Evolutionary conservation across 2,797 vertebrate genomes (phyloP).

Genomic region (Sphenodon punctatus): DNA sequence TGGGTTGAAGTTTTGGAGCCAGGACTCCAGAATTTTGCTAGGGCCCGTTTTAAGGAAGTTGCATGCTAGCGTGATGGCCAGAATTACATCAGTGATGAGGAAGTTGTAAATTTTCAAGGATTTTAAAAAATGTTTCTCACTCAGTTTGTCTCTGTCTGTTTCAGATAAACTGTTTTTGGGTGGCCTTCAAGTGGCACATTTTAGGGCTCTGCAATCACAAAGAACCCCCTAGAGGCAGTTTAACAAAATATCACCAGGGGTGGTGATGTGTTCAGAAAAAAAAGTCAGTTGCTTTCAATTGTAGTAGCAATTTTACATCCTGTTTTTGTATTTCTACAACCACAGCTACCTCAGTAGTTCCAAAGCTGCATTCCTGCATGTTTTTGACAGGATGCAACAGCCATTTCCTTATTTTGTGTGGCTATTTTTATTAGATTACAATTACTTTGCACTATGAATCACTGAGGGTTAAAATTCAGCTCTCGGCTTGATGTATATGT

Average conservation of each 20-base stretch:
- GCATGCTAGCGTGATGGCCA: fast-evolving
- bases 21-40: not conserved
- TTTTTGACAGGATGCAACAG: constrained; percentile 77
- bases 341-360: constrained; percentile 55
- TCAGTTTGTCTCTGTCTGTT: not conserved
- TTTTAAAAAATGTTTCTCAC: not conserved
- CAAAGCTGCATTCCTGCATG: constrained; percentile 66
- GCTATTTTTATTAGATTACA: constrained; percentile 78
- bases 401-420: constrained; percentile 81
- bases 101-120: not conserved
- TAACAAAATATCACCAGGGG: constrained; percentile 20
- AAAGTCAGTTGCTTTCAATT: constrained; percentile 36
- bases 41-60: not conserved
- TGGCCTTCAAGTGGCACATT: not conserved
- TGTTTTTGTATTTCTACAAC: constrained; percentile 75
- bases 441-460: constrained; percentile 63
- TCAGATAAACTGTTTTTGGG: constrained; percentile 3
- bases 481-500: constrained; percentile 54
- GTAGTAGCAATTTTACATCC: constrained; percentile 65
- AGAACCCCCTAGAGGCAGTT: constrained; percentile 53
- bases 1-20: not conserved
- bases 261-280: constrained; percentile 11
- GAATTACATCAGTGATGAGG: not conserved
- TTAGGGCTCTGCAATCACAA: constrained; percentile 48
- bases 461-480: constrained; percentile 67